Base-by-base conservation (phyloP, 1,140 invertebrate species). In the Ptiloglossa arizonensis region DNA sequence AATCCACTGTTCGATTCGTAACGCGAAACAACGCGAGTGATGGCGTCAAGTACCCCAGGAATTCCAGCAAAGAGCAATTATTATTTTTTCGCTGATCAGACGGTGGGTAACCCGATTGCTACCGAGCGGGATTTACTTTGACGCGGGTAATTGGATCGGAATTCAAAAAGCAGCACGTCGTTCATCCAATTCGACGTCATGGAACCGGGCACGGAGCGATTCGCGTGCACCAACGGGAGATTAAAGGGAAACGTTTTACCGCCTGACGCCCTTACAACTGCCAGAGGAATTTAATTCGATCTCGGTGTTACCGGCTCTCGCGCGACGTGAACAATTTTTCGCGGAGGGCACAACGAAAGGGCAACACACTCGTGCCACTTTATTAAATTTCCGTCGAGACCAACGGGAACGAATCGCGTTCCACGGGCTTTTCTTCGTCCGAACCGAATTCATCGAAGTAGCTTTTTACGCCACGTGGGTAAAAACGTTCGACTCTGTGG, bases 351-450 rank as follows among this genome's bases (percentile, higher is more conserved):
- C 11, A 19, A 27, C n/a, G 69, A 0, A 24, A 32, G n/a, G 27
- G 38, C 71, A 50, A 38, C 35, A 77, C 50, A 38, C 46, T 13
- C 13, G 5, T n/a, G n/a, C 13, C 13, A 24, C 24, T 82, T 82
- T 82, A 83, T 79, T 52, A 62, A 70, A 46, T 79, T 82, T 69
- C 13, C 44, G n/a, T 22, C n/a, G 59, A 57, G 41, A 8, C 13
- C 17, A 15, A 27, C 50, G 48, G 24, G 13, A 1, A 11, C n/a
- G 27, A 46, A 57, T 15, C 29, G 32, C 38, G n/a, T 77, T n/a
- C 27, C 38, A 60, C 15, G 50, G n/a, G n/a, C n/a, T n/a, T 24
- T 66, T n/a, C 1, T 9, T 17, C 2, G 22, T 9, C 41, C 11
- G 4, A 15, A 13, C 17, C 62, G n/a, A 54, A 71, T 62, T 77